A percentile compares a stretch with the other conserved stretches of the same genome.
These are phyloP conservation scores for Tiaroga cobitis DNA, from an alignment of 2,797 vertebrate genomes.

Conservation along the genomic window DNA sequence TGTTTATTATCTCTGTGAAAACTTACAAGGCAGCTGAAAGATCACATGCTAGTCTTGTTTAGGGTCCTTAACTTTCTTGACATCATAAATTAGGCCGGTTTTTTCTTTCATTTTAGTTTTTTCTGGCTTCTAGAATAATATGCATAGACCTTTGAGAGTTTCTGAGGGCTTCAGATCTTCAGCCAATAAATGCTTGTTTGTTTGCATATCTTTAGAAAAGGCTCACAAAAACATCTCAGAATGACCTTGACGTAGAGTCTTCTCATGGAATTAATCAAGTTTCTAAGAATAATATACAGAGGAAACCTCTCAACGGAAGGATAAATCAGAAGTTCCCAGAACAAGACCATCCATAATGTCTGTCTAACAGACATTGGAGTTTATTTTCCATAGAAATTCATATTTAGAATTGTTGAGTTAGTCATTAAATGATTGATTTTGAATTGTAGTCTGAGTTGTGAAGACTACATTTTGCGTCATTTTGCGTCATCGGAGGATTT, in stretches of 20 bases:
- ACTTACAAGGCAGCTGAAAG: slow-evolving; percentile 2
- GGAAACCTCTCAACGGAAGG: neutral
- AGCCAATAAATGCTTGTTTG: slow-evolving; percentile 25
- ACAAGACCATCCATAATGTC: neutral
- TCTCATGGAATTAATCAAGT: slow-evolving; percentile 16
- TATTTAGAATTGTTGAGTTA: neutral
- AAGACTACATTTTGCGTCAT: too few species aligned
- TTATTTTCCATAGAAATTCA: neutral
- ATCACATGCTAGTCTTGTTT: slow-evolving; percentile 27
- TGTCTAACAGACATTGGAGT: neutral
- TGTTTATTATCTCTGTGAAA: slow-evolving; percentile 6
- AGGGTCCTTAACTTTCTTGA: slow-evolving; percentile 2
- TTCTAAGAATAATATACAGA: slow-evolving; percentile 8
- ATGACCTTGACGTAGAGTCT: slow-evolving; percentile 11
- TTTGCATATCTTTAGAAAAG: slow-evolving; percentile 23
- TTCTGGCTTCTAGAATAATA: slow-evolving; percentile 5
- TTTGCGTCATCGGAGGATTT: too few species aligned
- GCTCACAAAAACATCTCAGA: slow-evolving; percentile 2
- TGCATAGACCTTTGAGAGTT: neutral
- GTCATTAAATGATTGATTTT: neutral
- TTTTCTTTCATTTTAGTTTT: slow-evolving; percentile 18
- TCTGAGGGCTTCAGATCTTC: slow-evolving; percentile 19
- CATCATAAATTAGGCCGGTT: neutral
- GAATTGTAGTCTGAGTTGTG: neutral
- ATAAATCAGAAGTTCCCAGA: neutral